Evolutionary conservation across 2,797 vertebrate genomes (phyloP), one percentile per base, ranked within the genome.

Genomic region (Serranus cabrilla): DNA sequence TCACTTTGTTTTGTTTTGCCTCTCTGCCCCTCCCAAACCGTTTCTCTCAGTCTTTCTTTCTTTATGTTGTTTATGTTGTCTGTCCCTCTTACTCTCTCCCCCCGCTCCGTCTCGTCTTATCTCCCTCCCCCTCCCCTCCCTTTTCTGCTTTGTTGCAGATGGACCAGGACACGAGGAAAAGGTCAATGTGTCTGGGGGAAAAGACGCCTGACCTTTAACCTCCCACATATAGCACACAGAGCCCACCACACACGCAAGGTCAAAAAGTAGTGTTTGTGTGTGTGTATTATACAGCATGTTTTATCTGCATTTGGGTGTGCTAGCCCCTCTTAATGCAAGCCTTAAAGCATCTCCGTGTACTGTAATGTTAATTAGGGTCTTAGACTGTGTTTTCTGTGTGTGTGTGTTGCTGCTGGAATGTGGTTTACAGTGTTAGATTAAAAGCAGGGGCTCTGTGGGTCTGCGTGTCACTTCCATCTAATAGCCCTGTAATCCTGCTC

Each of bases 381-480:
- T 63, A 63, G 46, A 71, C 27, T 55, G 45, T 31, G 62, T 16
- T 20, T 74, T 74, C 14, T n/a, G 55, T 71, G 59, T 25, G 39
- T 70, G 70, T 58, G 70, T 45, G 58, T 69, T 55, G 27, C 55
- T 5, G 25, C 34, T 77, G 76, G 80, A 86, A 87, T 90, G 83
- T 80, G 83, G 72, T 91, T 88, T 82, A 83, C 79, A 80, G 80
- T 72, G 81, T 80, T 70, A 83, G 86, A 89, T 87, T 92, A 87
- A 91, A 88, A 82, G 58, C 75, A 81, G 82, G 70, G 78, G 47
- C 74, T 84, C 56, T 88, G 82, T 83, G 80, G 82, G 76, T 73
- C 76, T 90, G 91, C 79, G 72, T 90, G 92, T 89, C 90, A 92
- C 85, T 87, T 90, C 76, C 71, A 89, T 82, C 83, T 84, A 91